Conservation (phyloP, 2,797 vertebrate genomes). For the Notoglanidium macrostoma region DNA sequence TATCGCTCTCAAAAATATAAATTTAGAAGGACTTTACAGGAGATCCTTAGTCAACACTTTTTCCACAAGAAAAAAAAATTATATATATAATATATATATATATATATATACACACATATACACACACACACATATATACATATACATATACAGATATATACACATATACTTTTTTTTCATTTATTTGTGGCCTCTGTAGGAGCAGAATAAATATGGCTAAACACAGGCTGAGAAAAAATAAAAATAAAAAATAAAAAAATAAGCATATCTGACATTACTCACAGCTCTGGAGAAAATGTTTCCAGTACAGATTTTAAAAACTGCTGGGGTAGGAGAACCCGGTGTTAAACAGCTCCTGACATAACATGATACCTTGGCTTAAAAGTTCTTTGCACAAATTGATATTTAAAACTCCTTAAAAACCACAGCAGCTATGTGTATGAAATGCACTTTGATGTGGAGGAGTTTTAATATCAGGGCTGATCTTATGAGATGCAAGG, state of each 20-base stretch:
- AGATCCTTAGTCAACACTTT: slow-evolving; percentile 15
- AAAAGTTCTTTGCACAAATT: neutral
- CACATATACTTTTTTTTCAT: neutral
- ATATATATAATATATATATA: too few species aligned
- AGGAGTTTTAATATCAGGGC: slow-evolving; percentile 54
- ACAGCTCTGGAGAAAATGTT: slow-evolving; percentile 22
- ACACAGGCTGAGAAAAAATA: neutral
- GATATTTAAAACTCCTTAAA: slow-evolving; percentile 41
- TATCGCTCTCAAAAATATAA: neutral
- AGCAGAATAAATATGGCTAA: neutral
- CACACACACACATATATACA: too few species aligned
- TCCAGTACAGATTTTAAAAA: slow-evolving; percentile 4
- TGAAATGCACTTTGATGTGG: slow-evolving; percentile 36
- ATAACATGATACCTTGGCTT: slow-evolving; percentile 29
- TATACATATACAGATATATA: neutral
- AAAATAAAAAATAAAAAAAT: too few species aligned
- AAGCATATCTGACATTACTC: slow-evolving; percentile 15
- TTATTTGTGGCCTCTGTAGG: neutral
- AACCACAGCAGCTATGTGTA: slow-evolving; percentile 4
- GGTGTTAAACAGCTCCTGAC: slow-evolving; percentile 42
- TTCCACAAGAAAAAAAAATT: neutral
- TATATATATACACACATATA: too few species aligned
- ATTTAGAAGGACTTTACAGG: slow-evolving; percentile 14
- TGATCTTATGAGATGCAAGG: slow-evolving; percentile 54
- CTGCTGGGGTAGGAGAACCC: slow-evolving; percentile 10